Conservation (phyloP, 2,888 invertebrate genomes). For the Xanthorhoe spadicearia region DNA sequence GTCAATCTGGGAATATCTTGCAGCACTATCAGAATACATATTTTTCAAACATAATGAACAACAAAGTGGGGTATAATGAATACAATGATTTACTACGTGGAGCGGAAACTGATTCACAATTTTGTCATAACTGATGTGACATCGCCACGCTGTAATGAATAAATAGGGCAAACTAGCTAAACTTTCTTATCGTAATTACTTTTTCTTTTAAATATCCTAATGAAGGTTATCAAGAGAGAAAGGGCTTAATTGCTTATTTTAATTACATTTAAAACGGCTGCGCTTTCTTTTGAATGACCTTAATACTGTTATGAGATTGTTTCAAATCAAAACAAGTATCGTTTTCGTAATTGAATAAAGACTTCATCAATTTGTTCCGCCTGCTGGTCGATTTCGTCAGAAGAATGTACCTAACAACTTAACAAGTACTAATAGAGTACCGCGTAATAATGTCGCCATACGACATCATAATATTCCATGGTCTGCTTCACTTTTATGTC, state of each 20-base stretch:
- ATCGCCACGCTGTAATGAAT: constrained; percentile 4
- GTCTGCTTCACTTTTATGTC: constrained; percentile 25
- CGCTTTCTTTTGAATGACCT: constrained; percentile 5
- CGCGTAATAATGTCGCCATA: constrained; percentile 23
- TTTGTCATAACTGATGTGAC: constrained; percentile 6
- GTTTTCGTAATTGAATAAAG: constrained; percentile 14
- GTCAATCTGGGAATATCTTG: too few species aligned
- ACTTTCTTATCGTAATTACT: constrained; percentile 8
- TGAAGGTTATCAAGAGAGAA: constrained; percentile 2
- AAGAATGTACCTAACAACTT: constrained; percentile 19
- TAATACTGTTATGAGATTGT: not conserved
- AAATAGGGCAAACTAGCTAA: constrained; percentile 1
- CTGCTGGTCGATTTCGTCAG: constrained; percentile 23
- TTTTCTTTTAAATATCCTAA: constrained; percentile 11
- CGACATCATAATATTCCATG: constrained; percentile 19
- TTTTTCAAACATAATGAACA: not conserved
- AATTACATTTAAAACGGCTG: not conserved
- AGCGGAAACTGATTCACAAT: not conserved
- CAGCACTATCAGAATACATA: not conserved
- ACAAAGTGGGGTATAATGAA: not conserved
- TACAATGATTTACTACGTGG: not conserved
- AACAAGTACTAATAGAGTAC: constrained; percentile 19
- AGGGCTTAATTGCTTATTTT: constrained; percentile 3
- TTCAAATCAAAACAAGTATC: constrained; percentile 1
- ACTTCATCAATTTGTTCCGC: constrained; percentile 26